Conservation (phyloP, 1,140 invertebrate species). For the Oreohelix idahoensis region DNA sequence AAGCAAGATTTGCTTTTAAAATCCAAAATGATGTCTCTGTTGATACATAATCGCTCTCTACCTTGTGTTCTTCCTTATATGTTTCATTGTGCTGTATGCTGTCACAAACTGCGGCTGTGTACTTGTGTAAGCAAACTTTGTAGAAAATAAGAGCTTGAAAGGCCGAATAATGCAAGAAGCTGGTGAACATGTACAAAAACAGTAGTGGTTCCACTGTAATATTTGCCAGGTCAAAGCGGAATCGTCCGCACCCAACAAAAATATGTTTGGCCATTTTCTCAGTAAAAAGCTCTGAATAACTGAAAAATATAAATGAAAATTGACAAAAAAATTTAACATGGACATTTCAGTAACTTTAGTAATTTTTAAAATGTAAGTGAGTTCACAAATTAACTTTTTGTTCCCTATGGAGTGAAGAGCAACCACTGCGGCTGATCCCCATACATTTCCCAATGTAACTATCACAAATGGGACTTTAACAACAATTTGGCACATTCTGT, state of each 20-base stretch:
- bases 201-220: conserved; percentile 75
- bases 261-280: conserved; percentile 23
- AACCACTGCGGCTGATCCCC: too few species aligned
- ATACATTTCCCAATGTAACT: too few species aligned
- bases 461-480: too few species aligned
- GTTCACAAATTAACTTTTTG: too few species aligned
- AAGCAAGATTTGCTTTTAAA: conserved; percentile 68
- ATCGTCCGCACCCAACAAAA: conserved; percentile 28
- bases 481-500: too few species aligned
- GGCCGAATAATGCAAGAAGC: conserved; percentile 72
- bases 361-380: too few species aligned
- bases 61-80: conserved; percentile 53
- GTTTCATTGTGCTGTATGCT: conserved; percentile 49
- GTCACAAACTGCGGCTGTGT: conserved; percentile 59
- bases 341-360: too few species aligned
- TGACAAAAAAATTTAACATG: too few species aligned
- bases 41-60: conserved; percentile 66
- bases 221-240: conserved; percentile 34
- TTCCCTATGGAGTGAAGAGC: too few species aligned
- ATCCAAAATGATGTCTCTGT: conserved; percentile 71
- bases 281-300: background rate
- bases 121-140: conserved; percentile 70
- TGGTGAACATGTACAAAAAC: conserved; percentile 74
- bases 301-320: background rate
- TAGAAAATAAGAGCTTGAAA: conserved; percentile 74